phyloP scores from a whole-genome alignment of 2,113 vertebrate species.

The Hystrix brachyura region DNA sequence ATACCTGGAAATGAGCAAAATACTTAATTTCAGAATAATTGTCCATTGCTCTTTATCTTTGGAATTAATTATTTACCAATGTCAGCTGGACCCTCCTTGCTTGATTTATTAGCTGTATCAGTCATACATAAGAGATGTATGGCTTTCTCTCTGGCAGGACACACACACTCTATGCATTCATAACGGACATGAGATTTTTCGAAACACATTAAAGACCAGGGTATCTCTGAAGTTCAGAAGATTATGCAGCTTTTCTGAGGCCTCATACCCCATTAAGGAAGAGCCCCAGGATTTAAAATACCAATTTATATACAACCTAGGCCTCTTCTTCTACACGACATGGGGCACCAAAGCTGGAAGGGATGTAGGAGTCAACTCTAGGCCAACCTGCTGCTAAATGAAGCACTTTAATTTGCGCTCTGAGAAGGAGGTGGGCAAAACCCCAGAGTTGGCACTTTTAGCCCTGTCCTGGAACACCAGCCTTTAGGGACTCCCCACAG shows the following conservation, averaged over 20 bases:
- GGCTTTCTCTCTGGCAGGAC: neutral
- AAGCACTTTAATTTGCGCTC: neutral
- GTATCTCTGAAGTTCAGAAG: neutral
- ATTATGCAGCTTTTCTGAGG: neutral
- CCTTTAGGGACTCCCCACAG: neutral
- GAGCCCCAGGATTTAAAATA: neutral
- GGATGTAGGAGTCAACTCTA: neutral
- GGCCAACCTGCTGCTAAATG: neutral
- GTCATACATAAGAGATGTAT: neutral
- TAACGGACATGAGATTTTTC: neutral
- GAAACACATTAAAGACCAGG: neutral
- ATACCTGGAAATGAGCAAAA: neutral
- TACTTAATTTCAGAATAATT: neutral
- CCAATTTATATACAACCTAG: neutral
- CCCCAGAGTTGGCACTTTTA: neutral
- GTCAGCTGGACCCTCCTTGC: neutral
- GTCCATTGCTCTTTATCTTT: neutral
- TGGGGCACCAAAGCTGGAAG: neutral
- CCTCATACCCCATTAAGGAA: neutral
- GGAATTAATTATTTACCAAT: neutral
- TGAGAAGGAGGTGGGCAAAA: neutral
- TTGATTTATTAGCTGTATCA: neutral
- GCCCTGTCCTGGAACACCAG: neutral
- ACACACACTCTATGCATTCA: neutral
- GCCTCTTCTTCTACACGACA: neutral